Evolutionary conservation across 2,888 invertebrate genomes (phyloP).

Genomic region (Drosophila borealis): DNA sequence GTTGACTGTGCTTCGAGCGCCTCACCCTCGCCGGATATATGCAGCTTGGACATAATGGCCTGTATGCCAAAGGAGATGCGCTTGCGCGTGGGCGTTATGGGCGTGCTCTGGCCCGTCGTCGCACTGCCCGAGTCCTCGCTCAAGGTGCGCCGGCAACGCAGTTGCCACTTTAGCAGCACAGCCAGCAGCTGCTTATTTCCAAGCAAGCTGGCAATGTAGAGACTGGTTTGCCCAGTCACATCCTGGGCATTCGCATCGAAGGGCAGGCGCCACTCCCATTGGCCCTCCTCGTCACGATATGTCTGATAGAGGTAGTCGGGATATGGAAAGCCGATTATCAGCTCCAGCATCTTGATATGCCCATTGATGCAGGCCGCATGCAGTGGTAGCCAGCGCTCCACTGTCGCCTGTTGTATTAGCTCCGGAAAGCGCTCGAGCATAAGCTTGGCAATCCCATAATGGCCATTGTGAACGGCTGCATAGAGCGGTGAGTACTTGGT

Average conservation of each 20-base stretch:
- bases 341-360: constrained; percentile 90
- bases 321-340: constrained; percentile 93
- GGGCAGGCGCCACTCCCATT: constrained; percentile 94
- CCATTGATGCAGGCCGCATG: constrained; percentile 97
- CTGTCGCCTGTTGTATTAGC: constrained; percentile 93
- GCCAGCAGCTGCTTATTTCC: constrained; percentile 93
- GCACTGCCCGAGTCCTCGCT: constrained; percentile 44
- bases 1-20: constrained; percentile 76
- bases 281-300: constrained; percentile 89
- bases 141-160: constrained; percentile 86
- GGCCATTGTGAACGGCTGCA: constrained; percentile 94
- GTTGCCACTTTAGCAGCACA: constrained; percentile 90
- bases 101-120: constrained; percentile 76
- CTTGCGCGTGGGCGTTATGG: constrained; percentile 86
- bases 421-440: constrained; percentile 93
- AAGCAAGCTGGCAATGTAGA: constrained; percentile 94
- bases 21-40: constrained; percentile 87
- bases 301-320: constrained; percentile 89
- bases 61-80: constrained; percentile 95
- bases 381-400: constrained; percentile 95
- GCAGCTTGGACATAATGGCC: constrained; percentile 93
- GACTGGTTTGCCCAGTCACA: constrained; percentile 94
- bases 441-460: constrained; percentile 90
- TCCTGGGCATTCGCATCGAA: constrained; percentile 97
- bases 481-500: constrained; percentile 97